phyloP scores from a whole-genome alignment of 2,888 invertebrate species.

The Daptonema setosum region DNA sequence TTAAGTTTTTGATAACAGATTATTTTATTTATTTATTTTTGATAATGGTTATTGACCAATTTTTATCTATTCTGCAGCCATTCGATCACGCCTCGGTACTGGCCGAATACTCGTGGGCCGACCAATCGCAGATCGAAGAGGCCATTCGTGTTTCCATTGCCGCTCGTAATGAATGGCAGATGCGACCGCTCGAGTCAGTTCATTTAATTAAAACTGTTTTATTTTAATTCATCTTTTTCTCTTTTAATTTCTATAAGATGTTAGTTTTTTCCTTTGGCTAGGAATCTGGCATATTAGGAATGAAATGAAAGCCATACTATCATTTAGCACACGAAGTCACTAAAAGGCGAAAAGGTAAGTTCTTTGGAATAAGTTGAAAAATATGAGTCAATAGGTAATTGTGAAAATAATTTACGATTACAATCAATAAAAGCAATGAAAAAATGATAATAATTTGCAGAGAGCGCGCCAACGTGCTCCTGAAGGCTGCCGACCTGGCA shows the following conservation, averaged over 20 bases:
- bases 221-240: background rate
- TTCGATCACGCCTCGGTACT: slow-evolving; percentile 67
- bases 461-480: slow-evolving; percentile 52
- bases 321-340: too few relatives aligned
- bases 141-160: slow-evolving; percentile 59
- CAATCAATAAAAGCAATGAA: too few relatives aligned
- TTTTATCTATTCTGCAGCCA: slow-evolving; percentile 43
- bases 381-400: too few relatives aligned
- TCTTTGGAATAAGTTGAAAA: background rate
- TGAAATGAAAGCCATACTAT: too few relatives aligned
- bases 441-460: slow-evolving; percentile 13
- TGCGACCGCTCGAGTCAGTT: slow-evolving; percentile 43
- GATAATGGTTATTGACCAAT: background rate
- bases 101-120: slow-evolving; percentile 78
- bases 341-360: background rate
- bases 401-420: too few relatives aligned
- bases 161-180: slow-evolving; percentile 69
- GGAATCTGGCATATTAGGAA: too few relatives aligned
- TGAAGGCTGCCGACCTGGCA: slow-evolving; percentile 70
- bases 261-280: background rate
- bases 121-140: slow-evolving; percentile 52
- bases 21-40: background rate
- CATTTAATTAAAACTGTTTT: background rate
- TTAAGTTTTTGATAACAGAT: background rate
- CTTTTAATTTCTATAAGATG: background rate